phyloP scores from a whole-genome alignment of 2,113 vertebrate genomes.

The Dasyprocta punctata region DNA sequence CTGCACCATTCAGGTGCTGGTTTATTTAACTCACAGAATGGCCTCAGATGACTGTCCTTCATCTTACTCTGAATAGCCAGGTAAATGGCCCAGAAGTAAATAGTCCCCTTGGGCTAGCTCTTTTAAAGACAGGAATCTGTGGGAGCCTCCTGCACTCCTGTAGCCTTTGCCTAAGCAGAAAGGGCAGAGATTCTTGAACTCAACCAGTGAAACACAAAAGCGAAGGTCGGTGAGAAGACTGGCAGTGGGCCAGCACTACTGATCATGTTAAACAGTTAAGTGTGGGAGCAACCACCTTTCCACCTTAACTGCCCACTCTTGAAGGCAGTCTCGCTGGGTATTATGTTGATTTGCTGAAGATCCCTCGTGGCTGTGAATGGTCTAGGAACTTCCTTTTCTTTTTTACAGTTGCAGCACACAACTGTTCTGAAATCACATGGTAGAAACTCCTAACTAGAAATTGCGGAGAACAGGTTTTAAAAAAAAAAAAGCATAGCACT shows the following conservation, averaged over 20 bases:
- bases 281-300: not conserved
- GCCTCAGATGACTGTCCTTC: not conserved
- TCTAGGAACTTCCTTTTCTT: not conserved
- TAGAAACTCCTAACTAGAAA: constrained; percentile 9
- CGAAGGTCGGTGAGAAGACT: not conserved
- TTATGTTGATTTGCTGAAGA: not conserved
- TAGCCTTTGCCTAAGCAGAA: not conserved
- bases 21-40: not conserved
- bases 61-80: not conserved
- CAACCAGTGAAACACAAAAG: not conserved
- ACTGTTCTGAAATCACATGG: not conserved
- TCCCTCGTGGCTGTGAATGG: not conserved
- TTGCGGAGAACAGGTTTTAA: not conserved
- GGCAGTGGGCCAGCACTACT: not conserved
- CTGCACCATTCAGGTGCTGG: not conserved
- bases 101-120: not conserved
- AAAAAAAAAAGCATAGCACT: not conserved
- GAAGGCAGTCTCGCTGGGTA: not conserved
- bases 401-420: not conserved
- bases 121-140: not conserved
- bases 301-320: not conserved
- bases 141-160: not conserved
- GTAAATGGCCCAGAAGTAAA: not conserved
- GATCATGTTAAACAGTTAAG: not conserved
- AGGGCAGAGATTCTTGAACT: not conserved